Base-by-base conservation (phyloP, 2,888 invertebrate species). In the Taphrorychus bicolor region DNA sequence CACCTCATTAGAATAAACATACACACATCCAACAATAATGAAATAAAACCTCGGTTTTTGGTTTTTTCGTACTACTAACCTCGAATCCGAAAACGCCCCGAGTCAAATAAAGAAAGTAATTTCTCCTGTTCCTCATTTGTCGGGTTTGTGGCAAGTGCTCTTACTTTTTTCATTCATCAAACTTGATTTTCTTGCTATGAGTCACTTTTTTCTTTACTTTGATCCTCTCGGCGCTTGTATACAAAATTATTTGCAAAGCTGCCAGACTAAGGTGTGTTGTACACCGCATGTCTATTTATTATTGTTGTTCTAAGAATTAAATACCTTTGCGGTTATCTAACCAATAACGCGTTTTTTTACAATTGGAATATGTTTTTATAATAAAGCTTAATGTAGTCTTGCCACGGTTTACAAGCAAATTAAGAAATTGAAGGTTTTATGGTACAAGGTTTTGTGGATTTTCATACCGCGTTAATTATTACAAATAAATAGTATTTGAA, bases 1-100 rank as follows among this genome's bases (percentile, higher is more conserved):
- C 41, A n/a, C 22, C n/a, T 16, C 48, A 57, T 63, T 40, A 63
- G 22, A 32, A 57, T 57, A 61, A 23, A 53, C 42, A 32, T 14
- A 45, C 45, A 61, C 42, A 53, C 42, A 32, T 14, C 7, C 45
- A 7, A 21, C 22, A 49, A 49, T 21, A 63, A 45, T 63, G 54
- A 63, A 49, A 49, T 41, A 57, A 19, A 57, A 57, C 17, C 24
- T 11, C 41, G 19, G 22, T 64, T 63, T 63, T 63, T 57, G 19
- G 22, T 63, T 64, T n/a, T 59, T 59, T 64, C 42, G 64, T 58
- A 59, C 64, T 64, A 64, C 58, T 64, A 41, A 64, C 64, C 64
- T 52, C 41, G 22, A 64, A 64, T 58, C 32, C 32, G 23, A 45
- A 45, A 59, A 16, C 40, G 52, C 64, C 52, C 19, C 16, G 21